Percentiles rank a stretch among this genome's conserved stretches.
These are phyloP conservation scores for Miniopterus natalensis DNA, from an alignment of 2,113 vertebrate species.

Conservation along the genomic window DNA sequence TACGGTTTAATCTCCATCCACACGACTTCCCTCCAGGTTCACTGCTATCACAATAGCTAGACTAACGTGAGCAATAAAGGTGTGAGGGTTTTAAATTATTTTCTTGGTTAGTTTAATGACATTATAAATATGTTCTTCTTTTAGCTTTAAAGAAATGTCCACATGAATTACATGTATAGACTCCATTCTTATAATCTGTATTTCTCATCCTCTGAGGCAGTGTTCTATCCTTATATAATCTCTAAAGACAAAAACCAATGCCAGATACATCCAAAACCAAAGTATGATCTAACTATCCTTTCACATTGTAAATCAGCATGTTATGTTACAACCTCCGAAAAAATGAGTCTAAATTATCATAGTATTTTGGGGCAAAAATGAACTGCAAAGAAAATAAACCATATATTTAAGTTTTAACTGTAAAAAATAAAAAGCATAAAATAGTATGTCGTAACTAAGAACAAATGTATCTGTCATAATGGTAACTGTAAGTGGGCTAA, in stretches of 20 bases:
- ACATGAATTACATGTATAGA: conserved; percentile 3
- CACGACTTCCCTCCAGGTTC: conserved; percentile 69
- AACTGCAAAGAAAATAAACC: background rate
- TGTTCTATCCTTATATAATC: background rate
- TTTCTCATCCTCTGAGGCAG: conserved; percentile 20
- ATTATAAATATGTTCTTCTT: conserved; percentile 86
- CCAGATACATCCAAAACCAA: background rate
- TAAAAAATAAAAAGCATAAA: conserved; percentile 34
- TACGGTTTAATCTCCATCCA: conserved; percentile 78
- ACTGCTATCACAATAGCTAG: conserved; percentile 82
- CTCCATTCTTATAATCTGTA: conserved; percentile 24
- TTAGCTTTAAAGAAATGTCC: conserved; percentile 84
- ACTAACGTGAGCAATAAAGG: conserved; percentile 83
- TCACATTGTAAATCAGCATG: background rate
- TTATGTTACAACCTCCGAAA: background rate
- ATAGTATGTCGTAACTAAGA: background rate
- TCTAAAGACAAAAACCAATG: conserved; percentile 14
- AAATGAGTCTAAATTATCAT: background rate
- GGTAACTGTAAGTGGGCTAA: background rate
- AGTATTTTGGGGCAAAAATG: background rate
- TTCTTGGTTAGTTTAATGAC: conserved; percentile 86
- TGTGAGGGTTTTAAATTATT: conserved; percentile 86
- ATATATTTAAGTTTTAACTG: background rate
- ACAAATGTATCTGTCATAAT: background rate
- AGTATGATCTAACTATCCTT: background rate